phyloP scores from a whole-genome alignment of 2,797 vertebrate species.

The Molossus molossus region DNA sequence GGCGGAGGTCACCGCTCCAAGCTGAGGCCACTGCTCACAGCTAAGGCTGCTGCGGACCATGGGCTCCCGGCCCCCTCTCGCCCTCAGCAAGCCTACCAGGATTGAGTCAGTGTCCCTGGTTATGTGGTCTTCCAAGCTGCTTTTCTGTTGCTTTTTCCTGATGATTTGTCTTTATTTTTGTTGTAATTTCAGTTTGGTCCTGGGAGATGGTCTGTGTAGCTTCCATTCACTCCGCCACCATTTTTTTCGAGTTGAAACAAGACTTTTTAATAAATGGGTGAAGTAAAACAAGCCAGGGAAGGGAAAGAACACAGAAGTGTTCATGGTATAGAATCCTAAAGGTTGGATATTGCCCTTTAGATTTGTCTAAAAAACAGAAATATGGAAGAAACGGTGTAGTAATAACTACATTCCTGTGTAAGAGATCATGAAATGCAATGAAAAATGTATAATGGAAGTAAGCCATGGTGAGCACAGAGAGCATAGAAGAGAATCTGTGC shows the following conservation, averaged over 20 bases:
- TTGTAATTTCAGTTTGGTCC: too few relatives aligned
- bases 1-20: too few relatives aligned
- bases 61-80: too few relatives aligned
- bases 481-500: not conserved
- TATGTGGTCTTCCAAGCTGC: too few relatives aligned
- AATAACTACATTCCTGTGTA: not conserved
- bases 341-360: not conserved
- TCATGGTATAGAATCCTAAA: not conserved
- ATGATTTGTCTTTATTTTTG: too few relatives aligned
- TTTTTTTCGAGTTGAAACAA: not conserved
- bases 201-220: too few relatives aligned
- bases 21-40: too few relatives aligned
- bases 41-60: too few relatives aligned
- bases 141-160: too few relatives aligned
- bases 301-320: not conserved
- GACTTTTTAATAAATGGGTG: not conserved
- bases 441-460: not conserved
- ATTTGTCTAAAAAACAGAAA: not conserved
- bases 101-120: too few relatives aligned
- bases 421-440: not conserved
- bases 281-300: not conserved
- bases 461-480: not conserved
- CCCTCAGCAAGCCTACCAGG: too few relatives aligned
- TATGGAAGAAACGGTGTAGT: not conserved
- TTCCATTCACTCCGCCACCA: too few relatives aligned